Evolutionary conservation across 2,888 invertebrate genomes (phyloP).

Genomic region (Myopa testacea): DNA sequence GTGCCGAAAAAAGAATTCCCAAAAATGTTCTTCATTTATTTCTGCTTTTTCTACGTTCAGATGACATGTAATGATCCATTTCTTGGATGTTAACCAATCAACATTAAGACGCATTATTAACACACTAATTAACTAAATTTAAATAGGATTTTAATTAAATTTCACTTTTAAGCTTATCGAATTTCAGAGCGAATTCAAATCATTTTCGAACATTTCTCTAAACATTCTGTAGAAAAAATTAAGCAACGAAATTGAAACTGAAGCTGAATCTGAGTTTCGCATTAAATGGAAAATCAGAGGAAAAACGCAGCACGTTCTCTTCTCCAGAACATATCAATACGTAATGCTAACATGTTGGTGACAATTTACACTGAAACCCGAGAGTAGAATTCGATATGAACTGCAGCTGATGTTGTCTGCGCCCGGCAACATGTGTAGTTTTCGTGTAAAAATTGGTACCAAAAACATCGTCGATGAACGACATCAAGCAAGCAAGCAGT

Average conservation of each 20-base stretch:
- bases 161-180: too few relatives aligned
- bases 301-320: neutral
- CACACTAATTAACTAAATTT: too few relatives aligned
- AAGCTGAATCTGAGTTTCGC: too few relatives aligned
- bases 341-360: neutral
- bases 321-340: neutral
- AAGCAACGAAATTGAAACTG: too few relatives aligned
- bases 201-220: neutral
- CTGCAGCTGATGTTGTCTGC: neutral
- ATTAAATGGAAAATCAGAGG: neutral
- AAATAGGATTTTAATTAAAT: too few relatives aligned
- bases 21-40: too few relatives aligned
- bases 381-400: neutral
- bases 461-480: conserved; percentile 12
- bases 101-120: too few relatives aligned
- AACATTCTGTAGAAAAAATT: too few relatives aligned
- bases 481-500: conserved; percentile 17
- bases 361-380: neutral
- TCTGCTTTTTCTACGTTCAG: too few relatives aligned
- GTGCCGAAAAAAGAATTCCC: too few relatives aligned
- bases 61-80: too few relatives aligned
- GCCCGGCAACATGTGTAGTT: neutral
- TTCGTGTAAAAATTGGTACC: conserved; percentile 4
- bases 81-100: too few relatives aligned
- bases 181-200: neutral